Evolutionary conservation across 2,797 vertebrate species (phyloP), one percentile per base, ranked within the genome.

Genomic region (Heterohyrax brucei): DNA sequence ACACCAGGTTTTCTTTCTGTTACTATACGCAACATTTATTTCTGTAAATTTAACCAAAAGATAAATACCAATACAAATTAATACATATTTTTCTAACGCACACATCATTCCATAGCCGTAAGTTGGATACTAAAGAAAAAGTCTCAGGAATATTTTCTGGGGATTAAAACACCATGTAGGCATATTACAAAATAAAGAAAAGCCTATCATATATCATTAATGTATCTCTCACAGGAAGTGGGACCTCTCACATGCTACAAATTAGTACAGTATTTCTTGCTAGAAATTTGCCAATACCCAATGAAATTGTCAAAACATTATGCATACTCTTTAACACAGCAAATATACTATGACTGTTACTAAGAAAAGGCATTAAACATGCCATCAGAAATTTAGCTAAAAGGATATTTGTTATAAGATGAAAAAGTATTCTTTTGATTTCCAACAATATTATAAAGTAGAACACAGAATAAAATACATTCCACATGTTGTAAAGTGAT

Each of bases 21-120:
- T 81, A 48, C 22, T 39, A 89, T 28, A 85, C 62, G 62, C 30
- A 79, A 84, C 2, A 85, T 24, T 56, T 61, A 56, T 80, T 12
- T 95, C 44, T 66, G 46, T 22, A 72, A 48, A 90, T 83, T 83
- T 78, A 84, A 79, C 21, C 70, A 95, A 89, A 86, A 89, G 48
- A 28, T 28, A 81, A 61, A 82, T 73, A 33, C 12, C 28, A 87
- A 61, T 73, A 78, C 62, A 61, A 33, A 64, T 86, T 19, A 92
- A 19, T 30, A 66, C 9, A 59, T 7, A 46, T 48, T 72, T 68
- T 90, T 87, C 48, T 84, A 68, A n/a, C 10, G 48, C 48, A 79
- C 64, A 66, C 3, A 83, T 33, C 0, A 83, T 7, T 30, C 26
- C 48, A 66, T 33, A 6, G 44, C 13, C 78, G 26, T 53, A 84